phyloP scores from a whole-genome alignment of 23 tunicate species.

The Ascidia mentula region DNA sequence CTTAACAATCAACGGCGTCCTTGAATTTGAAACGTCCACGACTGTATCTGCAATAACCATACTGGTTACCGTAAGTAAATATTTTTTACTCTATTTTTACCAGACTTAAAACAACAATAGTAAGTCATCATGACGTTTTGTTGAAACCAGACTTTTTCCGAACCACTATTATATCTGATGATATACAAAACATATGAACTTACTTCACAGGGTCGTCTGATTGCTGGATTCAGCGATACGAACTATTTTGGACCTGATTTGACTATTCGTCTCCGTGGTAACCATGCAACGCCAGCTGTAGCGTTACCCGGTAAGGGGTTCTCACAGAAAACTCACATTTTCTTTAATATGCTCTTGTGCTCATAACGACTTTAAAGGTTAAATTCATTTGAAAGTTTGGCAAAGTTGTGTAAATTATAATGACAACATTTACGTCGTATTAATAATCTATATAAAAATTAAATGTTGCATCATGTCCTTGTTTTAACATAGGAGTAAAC shows the following conservation, averaged over 20 bases:
- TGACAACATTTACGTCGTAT: too few species aligned
- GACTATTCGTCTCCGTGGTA: constrained; percentile 54
- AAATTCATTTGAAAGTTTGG: too few species aligned
- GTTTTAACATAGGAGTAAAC: constrained; percentile 32
- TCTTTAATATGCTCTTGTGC: too few species aligned
- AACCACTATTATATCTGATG: not conserved
- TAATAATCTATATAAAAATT: too few species aligned
- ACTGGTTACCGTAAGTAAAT: constrained; percentile 13
- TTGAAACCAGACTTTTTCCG: too few species aligned
- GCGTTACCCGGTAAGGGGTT: constrained; percentile 43
- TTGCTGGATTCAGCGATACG: constrained; percentile 48
- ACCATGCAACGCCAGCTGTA: constrained; percentile 30
- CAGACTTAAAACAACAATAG: too few species aligned
- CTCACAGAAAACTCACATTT: too few species aligned
- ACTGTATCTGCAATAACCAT: constrained; percentile 30
- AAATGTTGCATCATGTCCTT: too few species aligned
- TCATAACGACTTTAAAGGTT: too few species aligned
- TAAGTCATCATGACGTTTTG: too few species aligned
- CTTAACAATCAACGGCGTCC: constrained; percentile 26
- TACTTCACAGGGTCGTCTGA: constrained; percentile 55
- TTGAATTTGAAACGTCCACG: constrained; percentile 22
- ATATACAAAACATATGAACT: not conserved
- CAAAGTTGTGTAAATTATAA: too few species aligned
- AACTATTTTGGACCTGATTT: constrained; percentile 25
- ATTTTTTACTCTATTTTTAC: too few species aligned